Percentiles rank a stretch among this genome's conserved stretches.
Evolutionary conservation across 2,888 invertebrate genomes (phyloP).

Genomic region (Drosophila nigricruria): DNA sequence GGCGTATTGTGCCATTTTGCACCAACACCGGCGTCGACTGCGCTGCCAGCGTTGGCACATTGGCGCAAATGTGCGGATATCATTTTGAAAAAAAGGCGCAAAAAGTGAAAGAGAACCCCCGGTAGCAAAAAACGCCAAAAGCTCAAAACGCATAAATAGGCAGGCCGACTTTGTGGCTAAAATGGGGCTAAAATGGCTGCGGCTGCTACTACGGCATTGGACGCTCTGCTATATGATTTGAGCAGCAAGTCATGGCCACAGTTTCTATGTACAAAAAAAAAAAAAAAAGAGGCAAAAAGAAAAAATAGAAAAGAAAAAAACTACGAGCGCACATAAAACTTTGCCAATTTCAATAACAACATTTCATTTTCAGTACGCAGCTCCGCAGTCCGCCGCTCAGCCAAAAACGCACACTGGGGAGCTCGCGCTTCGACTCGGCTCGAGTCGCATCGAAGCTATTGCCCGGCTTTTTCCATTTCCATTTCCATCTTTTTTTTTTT

Average conservation of each 20-base stretch:
- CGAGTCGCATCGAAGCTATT: slow-evolving; percentile 42
- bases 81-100: slow-evolving; percentile 37
- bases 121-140: slow-evolving; percentile 33
- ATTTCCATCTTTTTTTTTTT: not conserved
- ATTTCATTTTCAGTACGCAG: slow-evolving; percentile 75
- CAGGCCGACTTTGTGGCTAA: slow-evolving; percentile 57
- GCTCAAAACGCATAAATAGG: slow-evolving; percentile 75
- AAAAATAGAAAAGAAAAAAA: slow-evolving; percentile 42
- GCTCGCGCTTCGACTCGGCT: slow-evolving; percentile 31
- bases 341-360: slow-evolving; percentile 79
- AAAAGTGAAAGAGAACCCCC: slow-evolving; percentile 25
- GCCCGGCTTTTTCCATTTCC: slow-evolving; percentile 21
- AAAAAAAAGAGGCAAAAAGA: slow-evolving; percentile 47
- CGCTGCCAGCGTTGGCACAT: slow-evolving; percentile 58
- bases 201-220: slow-evolving; percentile 27
- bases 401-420: slow-evolving; percentile 63
- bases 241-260: slow-evolving; percentile 76
- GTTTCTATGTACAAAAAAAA: slow-evolving; percentile 66
- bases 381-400: slow-evolving; percentile 38
- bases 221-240: slow-evolving; percentile 46
- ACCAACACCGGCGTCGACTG: slow-evolving; percentile 64
- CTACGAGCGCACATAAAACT: slow-evolving; percentile 74
- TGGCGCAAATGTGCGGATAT: slow-evolving; percentile 77
- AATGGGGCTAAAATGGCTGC: slow-evolving; percentile 34
- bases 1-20: slow-evolving; percentile 72